A percentile compares a stretch with the other conserved stretches of the same genome.
Conservation (phyloP, 1,140 invertebrate genomes). For the Rhizoglyphus robini region DNA sequence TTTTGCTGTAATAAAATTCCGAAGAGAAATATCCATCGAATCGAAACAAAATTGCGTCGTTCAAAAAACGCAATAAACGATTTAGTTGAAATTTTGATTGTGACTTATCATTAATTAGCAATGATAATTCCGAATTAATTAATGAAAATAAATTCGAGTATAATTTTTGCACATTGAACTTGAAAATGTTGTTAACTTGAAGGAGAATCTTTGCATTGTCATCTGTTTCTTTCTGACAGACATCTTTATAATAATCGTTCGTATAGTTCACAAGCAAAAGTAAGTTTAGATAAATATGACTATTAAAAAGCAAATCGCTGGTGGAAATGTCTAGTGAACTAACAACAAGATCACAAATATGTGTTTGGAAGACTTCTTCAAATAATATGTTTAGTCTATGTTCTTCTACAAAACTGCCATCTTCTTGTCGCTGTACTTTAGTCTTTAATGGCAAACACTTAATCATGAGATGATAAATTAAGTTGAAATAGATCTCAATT, state of each 20-base stretch:
- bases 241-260: neutral
- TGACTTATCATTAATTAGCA: neutral
- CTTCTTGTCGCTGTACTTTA: too few relatives aligned
- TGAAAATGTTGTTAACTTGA: conserved; percentile 1
- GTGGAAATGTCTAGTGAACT: neutral
- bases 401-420: neutral
- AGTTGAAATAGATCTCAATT: conserved; percentile 16
- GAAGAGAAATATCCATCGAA: conserved; percentile 14
- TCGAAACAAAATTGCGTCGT: conserved; percentile 1
- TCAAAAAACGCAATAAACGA: conserved; percentile 1
- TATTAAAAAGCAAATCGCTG: conserved; percentile 2
- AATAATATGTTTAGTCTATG: neutral
- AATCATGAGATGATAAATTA: conserved; percentile 8
- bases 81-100: neutral
- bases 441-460: neutral
- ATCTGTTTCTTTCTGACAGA: neutral
- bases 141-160: neutral
- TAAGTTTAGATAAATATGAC: conserved; percentile 17
- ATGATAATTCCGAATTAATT: neutral
- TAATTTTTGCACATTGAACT: conserved; percentile 1
- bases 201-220: neutral
- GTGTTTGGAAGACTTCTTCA: neutral
- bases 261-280: neutral
- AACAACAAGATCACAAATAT: neutral
- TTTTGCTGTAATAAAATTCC: conserved; percentile 8